Evolutionary conservation across 2,888 invertebrate genomes (phyloP).

Genomic region (Terebella lapidaria): DNA sequence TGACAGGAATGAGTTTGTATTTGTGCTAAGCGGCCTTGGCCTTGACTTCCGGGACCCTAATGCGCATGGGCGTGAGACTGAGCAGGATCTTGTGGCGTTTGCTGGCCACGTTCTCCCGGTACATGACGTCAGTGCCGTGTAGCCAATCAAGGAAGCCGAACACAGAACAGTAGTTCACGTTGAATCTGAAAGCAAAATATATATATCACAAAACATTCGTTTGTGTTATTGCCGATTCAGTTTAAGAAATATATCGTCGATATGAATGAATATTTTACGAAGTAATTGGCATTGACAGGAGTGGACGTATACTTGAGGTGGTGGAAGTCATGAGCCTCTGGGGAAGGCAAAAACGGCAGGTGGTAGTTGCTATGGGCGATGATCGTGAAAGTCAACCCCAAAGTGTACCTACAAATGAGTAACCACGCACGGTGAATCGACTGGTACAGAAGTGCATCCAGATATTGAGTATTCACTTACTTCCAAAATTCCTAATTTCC

Average conservation of each 20-base stretch:
- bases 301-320: conserved; percentile 73
- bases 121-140: conserved; percentile 75
- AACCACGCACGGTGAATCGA: too few relatives aligned
- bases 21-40: too few relatives aligned
- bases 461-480: too few relatives aligned
- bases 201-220: not conserved
- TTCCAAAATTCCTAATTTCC: too few relatives aligned
- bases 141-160: conserved; percentile 74
- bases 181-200: conserved; percentile 62
- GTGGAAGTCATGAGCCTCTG: conserved; percentile 82
- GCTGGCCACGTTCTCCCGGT: conserved; percentile 68
- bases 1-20: too few relatives aligned
- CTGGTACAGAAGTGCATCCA: too few relatives aligned
- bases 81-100: conserved; percentile 60
- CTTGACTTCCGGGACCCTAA: not conserved
- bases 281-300: too few relatives aligned
- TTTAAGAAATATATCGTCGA: too few relatives aligned
- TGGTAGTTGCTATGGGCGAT: conserved; percentile 82
- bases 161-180: conserved; percentile 77
- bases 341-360: conserved; percentile 76
- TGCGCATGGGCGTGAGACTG: conserved; percentile 37
- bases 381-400: conserved; percentile 72
- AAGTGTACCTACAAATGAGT: conserved; percentile 59
- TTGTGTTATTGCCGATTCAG: too few relatives aligned
- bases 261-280: too few relatives aligned